phyloP scores from a whole-genome alignment of 2,113 vertebrate genomes.

The Crotophaga sulcirostris region DNA sequence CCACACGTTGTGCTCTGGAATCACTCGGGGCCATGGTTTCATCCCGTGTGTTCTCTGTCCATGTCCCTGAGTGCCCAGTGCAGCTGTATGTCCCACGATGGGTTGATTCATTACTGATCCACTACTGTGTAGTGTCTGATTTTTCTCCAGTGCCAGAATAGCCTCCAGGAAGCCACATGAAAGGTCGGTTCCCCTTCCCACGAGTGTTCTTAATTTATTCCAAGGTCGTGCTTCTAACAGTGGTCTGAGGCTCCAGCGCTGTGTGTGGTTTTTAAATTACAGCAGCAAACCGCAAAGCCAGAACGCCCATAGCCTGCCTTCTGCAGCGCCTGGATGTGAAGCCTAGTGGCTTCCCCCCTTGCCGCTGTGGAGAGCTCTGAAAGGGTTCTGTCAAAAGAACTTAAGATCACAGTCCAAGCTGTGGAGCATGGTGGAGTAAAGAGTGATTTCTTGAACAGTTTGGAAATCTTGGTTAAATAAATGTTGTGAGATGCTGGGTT shows the following conservation, averaged over 20 bases:
- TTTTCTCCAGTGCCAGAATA: conserved; percentile 42
- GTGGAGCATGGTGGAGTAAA: not conserved
- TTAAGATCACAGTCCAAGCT: conserved; percentile 14
- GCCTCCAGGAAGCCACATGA: conserved; percentile 63
- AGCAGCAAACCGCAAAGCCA: conserved; percentile 58
- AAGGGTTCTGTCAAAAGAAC: conserved; percentile 19
- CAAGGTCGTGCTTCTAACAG: conserved; percentile 64
- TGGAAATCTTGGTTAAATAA: not conserved
- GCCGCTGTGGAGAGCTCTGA: not conserved
- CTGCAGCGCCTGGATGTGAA: conserved; percentile 51
- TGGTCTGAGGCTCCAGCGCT: conserved; percentile 7
- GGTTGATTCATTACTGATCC: conserved; percentile 4
- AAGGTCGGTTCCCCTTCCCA: conserved; percentile 44
- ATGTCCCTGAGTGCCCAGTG: not conserved
- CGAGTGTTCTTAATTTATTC: conserved; percentile 67
- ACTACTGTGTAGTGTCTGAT: conserved; percentile 37
- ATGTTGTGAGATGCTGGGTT: rapidly evolving
- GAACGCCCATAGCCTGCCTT: conserved; percentile 20
- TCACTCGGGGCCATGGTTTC: not conserved
- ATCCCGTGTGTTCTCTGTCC: not conserved
- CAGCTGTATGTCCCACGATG: not conserved
- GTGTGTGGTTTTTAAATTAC: conserved; percentile 72
- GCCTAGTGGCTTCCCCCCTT: not conserved
- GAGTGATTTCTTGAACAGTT: not conserved
- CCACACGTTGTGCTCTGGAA: not conserved